Evolutionary conservation across 1,140 invertebrate genomes (phyloP), one percentile per base, ranked within the genome.

Genomic region (Callitettix versicolor): DNA sequence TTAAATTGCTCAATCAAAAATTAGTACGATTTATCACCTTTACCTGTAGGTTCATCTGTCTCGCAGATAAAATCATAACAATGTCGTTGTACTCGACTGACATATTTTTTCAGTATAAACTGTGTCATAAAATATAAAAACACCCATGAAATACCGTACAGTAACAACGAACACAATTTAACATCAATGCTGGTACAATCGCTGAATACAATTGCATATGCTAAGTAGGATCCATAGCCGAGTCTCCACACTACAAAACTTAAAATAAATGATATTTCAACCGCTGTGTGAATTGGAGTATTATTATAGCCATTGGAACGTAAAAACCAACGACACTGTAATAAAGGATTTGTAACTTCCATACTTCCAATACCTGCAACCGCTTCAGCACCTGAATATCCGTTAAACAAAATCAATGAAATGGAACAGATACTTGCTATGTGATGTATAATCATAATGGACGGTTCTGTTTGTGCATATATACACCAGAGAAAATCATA

Each of bases 301-400:
- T 61, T 42, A 43, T 64, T 64, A 43, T 66, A 67, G 15, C 70
- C 68, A 34, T 62, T 59, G 3, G 60, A 61, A 24, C 70, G 56
- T 17, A 72, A 42, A 55, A 71, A 69, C 78, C 77, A 79, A 63
- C 77, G 65, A 1, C 63, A 62, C 68, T 79, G 78, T 33, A 79
- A 66, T n/a, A 77, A 64, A 22, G 77, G 77, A 65, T 80, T 79
- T 1, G 77, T 78, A 20, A 76, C 58, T 69, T 80, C 77, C 66
- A 79, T 64, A 36, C 72, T 63, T 1, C 73, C 73, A 9, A 79
- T 58, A 5, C 71, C 70, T 14, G 55, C 59, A 18, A 62, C 67
- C 7, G 75, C 74, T 30, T 74, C 74, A 57, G 71, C 74, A 1
- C 76, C 77, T 2, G 71, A 69, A 53, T 65, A 63, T 1, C 67